A percentile compares a stretch with the other conserved stretches of the same genome.
phyloP scores from a whole-genome alignment of 2,797 vertebrate species.

The Poecile montanus region DNA sequence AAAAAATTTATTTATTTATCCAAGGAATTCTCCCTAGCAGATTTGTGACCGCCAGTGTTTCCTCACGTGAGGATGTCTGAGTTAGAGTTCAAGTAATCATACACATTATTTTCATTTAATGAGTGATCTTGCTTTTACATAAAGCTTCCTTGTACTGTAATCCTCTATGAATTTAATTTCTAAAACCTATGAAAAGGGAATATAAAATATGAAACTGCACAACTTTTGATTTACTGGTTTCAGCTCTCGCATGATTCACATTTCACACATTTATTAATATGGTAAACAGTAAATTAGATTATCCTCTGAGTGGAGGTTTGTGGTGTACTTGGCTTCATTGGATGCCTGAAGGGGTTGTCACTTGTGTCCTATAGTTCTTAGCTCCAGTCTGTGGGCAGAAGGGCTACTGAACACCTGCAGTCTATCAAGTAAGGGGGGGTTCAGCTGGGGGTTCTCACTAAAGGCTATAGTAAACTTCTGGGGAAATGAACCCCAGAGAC shows the following conservation, averaged over 20 bases:
- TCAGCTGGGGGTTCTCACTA: neutral
- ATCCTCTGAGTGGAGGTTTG: neutral
- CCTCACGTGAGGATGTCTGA: neutral
- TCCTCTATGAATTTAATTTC: neutral
- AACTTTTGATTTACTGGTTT: neutral
- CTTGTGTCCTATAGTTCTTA: neutral
- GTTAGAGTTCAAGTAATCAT: neutral
- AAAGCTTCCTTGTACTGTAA: neutral
- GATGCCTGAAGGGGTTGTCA: neutral
- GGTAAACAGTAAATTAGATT: neutral
- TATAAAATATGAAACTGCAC: neutral
- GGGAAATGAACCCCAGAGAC: neutral
- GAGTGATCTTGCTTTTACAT: neutral
- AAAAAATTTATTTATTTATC: neutral
- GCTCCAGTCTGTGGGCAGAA: neutral
- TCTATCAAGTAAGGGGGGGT: too few species aligned
- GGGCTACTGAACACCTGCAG: neutral
- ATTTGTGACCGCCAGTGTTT: neutral
- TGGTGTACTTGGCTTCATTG: neutral
- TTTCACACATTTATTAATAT: neutral
- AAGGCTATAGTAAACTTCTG: neutral
- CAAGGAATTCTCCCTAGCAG: neutral
- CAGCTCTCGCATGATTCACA: neutral
- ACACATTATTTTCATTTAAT: neutral
- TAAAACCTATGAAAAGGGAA: neutral